Evolutionary conservation across 2,113 vertebrate species (phyloP).

Genomic region (Oenanthe oenanthe): DNA sequence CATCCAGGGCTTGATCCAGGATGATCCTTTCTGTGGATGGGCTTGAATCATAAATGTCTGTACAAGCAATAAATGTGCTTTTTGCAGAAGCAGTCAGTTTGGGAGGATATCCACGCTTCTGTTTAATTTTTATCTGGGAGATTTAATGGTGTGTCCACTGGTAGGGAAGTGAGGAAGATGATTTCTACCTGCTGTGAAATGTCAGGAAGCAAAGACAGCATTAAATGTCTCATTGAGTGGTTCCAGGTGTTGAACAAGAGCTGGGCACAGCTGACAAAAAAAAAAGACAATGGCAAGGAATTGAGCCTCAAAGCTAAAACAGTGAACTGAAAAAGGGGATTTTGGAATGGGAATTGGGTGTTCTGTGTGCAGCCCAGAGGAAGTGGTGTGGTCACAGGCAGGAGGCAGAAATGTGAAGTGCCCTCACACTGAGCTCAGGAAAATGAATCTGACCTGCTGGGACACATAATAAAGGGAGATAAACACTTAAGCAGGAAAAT

Average conservation of each 20-base stretch:
- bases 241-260: neutral
- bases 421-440: neutral
- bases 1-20: neutral
- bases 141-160: neutral
- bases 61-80: neutral
- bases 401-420: neutral
- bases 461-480: neutral
- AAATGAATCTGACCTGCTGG: neutral
- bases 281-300: neutral
- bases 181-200: neutral
- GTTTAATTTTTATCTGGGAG: neutral
- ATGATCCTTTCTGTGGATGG: neutral
- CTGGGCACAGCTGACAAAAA: neutral
- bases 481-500: constrained; percentile 4
- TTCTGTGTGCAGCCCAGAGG: neutral
- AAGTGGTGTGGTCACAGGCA: neutral
- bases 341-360: neutral
- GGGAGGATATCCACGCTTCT: neutral
- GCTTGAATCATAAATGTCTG: neutral
- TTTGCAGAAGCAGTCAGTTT: neutral
- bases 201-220: neutral
- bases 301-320: neutral
- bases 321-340: neutral
- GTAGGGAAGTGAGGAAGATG: neutral
- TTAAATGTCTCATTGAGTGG: neutral